These are phyloP conservation scores for Parus major DNA, from an alignment of 2,113 vertebrate genomes.

Conservation along the genomic window DNA sequence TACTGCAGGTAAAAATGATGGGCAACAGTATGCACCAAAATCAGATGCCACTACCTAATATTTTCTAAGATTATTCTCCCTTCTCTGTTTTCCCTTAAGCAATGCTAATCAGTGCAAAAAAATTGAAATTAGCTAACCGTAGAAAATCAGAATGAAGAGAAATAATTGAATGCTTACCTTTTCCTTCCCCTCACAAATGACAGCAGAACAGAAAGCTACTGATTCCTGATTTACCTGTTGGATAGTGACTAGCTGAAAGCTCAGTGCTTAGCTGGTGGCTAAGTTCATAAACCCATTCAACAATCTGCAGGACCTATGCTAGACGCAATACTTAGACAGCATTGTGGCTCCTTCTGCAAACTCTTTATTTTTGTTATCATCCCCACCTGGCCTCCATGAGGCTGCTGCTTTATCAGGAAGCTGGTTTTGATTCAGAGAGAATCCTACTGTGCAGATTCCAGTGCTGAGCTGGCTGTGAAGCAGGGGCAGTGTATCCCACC, in stretches of 20 bases:
- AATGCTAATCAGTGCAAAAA: background rate
- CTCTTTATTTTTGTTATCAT: background rate
- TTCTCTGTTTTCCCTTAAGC: background rate
- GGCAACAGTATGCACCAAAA: background rate
- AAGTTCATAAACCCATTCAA: background rate
- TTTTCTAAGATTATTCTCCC: background rate
- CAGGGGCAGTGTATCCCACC: rapidly evolving
- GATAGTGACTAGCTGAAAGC: background rate
- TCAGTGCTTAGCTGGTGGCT: background rate
- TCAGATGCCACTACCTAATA: background rate
- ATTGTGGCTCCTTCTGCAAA: background rate
- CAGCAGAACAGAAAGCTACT: background rate
- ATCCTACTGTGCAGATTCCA: background rate
- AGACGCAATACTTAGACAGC: background rate
- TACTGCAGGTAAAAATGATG: background rate
- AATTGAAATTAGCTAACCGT: background rate
- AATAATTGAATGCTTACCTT: background rate
- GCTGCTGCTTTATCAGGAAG: background rate
- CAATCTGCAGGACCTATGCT: background rate
- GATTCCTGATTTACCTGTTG: background rate
- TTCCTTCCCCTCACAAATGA: background rate
- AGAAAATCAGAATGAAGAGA: background rate
- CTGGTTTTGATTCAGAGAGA: background rate
- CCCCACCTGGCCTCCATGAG: background rate
- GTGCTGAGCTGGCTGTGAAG: background rate